Evolutionary conservation across 2,113 vertebrate genomes (phyloP).

Genomic region (Prochilodus magdalenae): DNA sequence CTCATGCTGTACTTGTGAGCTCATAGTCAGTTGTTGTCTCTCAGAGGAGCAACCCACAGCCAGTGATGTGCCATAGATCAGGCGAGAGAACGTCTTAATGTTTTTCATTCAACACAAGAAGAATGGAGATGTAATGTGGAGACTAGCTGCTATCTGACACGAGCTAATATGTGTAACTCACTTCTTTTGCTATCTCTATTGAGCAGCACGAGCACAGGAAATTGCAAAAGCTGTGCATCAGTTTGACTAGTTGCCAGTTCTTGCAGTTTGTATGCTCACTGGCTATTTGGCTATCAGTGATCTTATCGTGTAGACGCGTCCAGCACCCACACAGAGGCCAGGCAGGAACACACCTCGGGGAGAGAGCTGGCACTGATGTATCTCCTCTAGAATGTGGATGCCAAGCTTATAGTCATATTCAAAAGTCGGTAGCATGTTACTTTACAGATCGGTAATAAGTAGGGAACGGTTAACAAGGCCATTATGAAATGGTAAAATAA

Average conservation of each 20-base stretch:
- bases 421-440: too few relatives aligned
- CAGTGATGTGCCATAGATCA: not conserved
- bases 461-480: too few relatives aligned
- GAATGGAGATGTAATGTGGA: not conserved
- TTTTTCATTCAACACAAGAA: not conserved
- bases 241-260: not conserved
- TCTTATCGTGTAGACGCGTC: constrained; percentile 1
- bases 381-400: too few relatives aligned
- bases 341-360: not conserved
- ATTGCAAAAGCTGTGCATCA: constrained; percentile 16
- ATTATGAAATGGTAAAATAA: too few relatives aligned
- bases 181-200: constrained; percentile 18
- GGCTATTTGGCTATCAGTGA: constrained; percentile 32
- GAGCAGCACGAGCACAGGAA: constrained; percentile 27
- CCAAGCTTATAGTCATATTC: too few relatives aligned
- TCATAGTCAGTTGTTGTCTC: not conserved
- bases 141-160: not conserved
- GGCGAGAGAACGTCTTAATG: not conserved
- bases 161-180: not conserved
- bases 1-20: not conserved
- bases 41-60: not conserved
- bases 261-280: constrained; percentile 24
- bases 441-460: too few relatives aligned
- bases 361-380: too few relatives aligned
- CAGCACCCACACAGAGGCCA: not conserved